phyloP scores from a whole-genome alignment of 2,888 invertebrate genomes.

The Leptarthrus brevirostris region DNA sequence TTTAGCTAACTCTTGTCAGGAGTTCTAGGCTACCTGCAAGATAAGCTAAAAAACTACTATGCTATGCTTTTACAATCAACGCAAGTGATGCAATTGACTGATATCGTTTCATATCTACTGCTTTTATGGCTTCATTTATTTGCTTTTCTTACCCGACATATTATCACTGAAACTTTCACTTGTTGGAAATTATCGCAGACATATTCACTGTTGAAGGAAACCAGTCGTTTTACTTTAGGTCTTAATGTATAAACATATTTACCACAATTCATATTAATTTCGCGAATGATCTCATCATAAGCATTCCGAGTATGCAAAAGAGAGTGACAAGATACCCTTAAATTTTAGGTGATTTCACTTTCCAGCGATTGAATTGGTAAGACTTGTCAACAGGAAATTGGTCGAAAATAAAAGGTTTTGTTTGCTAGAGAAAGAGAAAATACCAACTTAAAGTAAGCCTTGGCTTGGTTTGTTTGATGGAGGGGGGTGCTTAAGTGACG shows the following conservation, averaged over 20 bases:
- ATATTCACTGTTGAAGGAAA: conserved; percentile 25
- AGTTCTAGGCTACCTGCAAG: not conserved
- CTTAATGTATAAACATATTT: conserved; percentile 1
- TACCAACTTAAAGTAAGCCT: too few species aligned
- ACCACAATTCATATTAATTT: not conserved
- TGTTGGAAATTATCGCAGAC: conserved; percentile 38
- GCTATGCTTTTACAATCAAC: not conserved
- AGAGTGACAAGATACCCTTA: not conserved
- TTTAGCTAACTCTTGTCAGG: not conserved
- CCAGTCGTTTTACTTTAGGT: conserved; percentile 13
- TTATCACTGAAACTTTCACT: conserved; percentile 42
- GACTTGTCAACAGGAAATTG: too few species aligned
- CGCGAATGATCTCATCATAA: not conserved
- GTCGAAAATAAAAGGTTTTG: too few species aligned
- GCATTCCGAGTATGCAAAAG: too few species aligned
- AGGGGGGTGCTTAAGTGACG: too few species aligned
- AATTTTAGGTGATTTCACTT: too few species aligned
- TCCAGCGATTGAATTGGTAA: too few species aligned
- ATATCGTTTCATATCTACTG: conserved; percentile 27
- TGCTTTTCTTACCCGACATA: conserved; percentile 28
- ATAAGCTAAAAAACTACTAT: not conserved
- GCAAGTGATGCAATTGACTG: conserved; percentile 20
- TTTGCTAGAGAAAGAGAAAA: too few species aligned
- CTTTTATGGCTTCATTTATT: conserved; percentile 37
- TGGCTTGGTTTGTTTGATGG: too few species aligned